A percentile compares a stretch with the other conserved stretches of the same genome.
These are phyloP conservation scores for Xenops minutus DNA, from an alignment of 2,797 vertebrate species.

Conservation along the genomic window DNA sequence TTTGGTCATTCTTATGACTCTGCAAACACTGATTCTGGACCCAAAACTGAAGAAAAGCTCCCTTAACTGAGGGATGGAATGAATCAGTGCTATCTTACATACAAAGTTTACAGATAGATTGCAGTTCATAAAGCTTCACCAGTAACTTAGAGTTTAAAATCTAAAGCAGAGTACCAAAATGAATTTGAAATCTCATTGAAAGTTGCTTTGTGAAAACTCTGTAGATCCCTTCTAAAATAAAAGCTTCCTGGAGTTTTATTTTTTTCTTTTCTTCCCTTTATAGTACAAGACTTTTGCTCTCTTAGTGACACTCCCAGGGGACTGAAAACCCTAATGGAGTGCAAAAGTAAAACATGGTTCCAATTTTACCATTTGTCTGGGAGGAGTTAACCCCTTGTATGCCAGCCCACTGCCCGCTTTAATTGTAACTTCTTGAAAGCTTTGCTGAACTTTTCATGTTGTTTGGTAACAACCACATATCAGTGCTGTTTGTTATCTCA, in stretches of 20 bases:
- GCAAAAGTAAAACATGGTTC: constrained; percentile 39
- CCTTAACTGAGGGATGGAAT: not conserved
- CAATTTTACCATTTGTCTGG: constrained; percentile 2
- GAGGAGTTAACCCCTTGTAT: not conserved
- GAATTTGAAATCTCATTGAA: not conserved
- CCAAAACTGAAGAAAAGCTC: not conserved
- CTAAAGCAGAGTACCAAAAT: not conserved
- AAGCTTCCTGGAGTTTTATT: not conserved
- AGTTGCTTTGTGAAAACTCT: not conserved
- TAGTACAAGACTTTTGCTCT: not conserved
- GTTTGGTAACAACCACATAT: accelerated
- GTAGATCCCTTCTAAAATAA: not conserved
- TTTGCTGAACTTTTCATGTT: not conserved
- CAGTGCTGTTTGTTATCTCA: not conserved
- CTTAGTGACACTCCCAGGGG: not conserved
- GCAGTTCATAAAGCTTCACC: not conserved
- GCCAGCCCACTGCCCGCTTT: not conserved
- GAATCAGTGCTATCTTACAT: not conserved
- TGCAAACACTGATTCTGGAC: not conserved
- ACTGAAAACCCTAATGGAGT: not conserved
- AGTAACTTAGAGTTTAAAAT: not conserved
- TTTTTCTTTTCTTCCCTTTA: not conserved
- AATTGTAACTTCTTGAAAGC: not conserved
- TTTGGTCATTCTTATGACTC: not conserved
- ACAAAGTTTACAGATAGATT: not conserved